Conservation (phyloP, 2,113 vertebrate genomes). For the Apaloderma vittatum region DNA sequence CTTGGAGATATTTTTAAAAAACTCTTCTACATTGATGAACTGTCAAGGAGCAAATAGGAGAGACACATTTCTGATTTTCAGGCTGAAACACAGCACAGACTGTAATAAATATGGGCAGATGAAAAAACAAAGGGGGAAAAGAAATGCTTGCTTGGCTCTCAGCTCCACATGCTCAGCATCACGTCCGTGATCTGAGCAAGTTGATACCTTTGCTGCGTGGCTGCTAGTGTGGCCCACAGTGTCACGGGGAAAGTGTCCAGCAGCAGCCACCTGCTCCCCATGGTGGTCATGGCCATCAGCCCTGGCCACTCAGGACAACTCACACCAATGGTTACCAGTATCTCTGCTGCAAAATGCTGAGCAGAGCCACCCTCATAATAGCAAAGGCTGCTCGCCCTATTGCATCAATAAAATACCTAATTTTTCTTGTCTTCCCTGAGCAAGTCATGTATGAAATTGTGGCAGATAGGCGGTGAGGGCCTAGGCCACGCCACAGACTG, state of each 20-base stretch:
- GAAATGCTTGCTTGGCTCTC: background rate
- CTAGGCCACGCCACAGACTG: accelerated
- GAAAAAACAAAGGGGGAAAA: slow-evolving; percentile 25
- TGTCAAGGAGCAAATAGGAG: slow-evolving; percentile 24
- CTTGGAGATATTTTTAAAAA: background rate
- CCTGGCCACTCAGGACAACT: background rate
- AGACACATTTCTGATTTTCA: slow-evolving; percentile 31
- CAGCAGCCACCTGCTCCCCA: background rate
- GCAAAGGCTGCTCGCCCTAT: background rate
- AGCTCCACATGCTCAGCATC: background rate
- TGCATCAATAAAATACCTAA: background rate
- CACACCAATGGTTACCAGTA: background rate
- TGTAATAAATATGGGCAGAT: background rate
- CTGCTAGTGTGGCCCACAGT: background rate
- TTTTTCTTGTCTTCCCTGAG: accelerated
- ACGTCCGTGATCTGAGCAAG: background rate
- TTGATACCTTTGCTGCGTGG: background rate
- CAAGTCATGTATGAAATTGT: background rate
- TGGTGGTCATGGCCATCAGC: background rate
- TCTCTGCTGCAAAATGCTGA: accelerated
- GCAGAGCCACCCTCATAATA: background rate
- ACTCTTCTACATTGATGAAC: background rate
- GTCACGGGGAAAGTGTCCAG: accelerated
- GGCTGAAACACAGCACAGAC: slow-evolving; percentile 35
- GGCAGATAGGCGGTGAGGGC: background rate